A percentile compares a stretch with the other conserved stretches of the same genome.
Evolutionary conservation across 2,113 vertebrate species (phyloP).

Genomic region (Eira barbara): DNA sequence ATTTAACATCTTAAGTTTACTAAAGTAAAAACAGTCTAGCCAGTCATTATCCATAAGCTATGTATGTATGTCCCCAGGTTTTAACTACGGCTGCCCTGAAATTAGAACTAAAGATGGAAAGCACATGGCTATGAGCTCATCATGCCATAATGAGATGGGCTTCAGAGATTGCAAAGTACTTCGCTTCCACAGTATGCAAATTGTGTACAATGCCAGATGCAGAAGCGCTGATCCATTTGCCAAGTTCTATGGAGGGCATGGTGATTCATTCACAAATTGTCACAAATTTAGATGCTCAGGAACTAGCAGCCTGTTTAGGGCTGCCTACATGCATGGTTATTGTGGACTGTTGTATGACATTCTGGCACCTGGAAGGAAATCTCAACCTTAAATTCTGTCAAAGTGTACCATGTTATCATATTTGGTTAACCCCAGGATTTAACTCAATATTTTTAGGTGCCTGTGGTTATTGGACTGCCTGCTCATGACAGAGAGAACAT

Average conservation of each 20-base stretch:
- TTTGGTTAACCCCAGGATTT: slow-evolving; percentile 53
- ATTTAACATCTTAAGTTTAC: slow-evolving; percentile 60
- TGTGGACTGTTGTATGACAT: slow-evolving; percentile 37
- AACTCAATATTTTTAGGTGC: slow-evolving; percentile 21
- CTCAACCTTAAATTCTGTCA: slow-evolving; percentile 54
- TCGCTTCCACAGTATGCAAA: slow-evolving; percentile 42
- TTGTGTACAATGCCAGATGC: slow-evolving; percentile 43
- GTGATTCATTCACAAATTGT: slow-evolving; percentile 73
- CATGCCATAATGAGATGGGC: slow-evolving; percentile 25
- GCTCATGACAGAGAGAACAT: neutral
- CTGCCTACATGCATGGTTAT: slow-evolving; percentile 57
- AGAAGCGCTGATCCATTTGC: slow-evolving; percentile 68
- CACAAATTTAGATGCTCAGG: slow-evolving; percentile 65
- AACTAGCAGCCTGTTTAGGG: slow-evolving; percentile 72
- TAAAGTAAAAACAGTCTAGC: slow-evolving; percentile 62
- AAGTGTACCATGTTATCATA: slow-evolving; percentile 52
- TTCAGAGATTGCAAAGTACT: slow-evolving; percentile 46
- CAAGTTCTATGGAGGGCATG: slow-evolving; percentile 67
- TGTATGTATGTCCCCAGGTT: slow-evolving; percentile 64
- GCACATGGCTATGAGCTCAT: slow-evolving; percentile 74
- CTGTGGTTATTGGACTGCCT: slow-evolving; percentile 21
- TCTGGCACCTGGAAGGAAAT: slow-evolving; percentile 42
- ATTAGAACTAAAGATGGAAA: slow-evolving; percentile 78
- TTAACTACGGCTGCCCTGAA: slow-evolving; percentile 65
- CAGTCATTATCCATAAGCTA: slow-evolving; percentile 63